Evolutionary conservation across 2,888 invertebrate genomes (phyloP).

Genomic region (Chydorus sphaericus): DNA sequence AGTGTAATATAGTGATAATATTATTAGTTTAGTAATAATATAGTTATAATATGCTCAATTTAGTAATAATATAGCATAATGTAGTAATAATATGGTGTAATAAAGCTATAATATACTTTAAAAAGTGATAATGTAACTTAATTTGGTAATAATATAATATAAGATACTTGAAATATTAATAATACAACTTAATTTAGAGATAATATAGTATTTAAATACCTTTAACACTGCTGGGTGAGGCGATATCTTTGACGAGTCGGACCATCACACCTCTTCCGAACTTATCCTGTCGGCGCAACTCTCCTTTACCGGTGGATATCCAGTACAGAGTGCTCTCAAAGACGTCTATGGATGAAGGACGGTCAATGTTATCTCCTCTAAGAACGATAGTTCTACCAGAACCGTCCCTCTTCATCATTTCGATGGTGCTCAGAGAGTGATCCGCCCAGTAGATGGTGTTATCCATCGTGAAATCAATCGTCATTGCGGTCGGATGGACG

Average conservation of each 20-base stretch:
- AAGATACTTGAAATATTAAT: neutral
- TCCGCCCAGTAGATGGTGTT: constrained; percentile 92
- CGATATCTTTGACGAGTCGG: constrained; percentile 62
- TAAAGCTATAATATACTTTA: neutral
- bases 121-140: neutral
- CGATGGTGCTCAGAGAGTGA: constrained; percentile 77
- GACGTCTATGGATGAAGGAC: constrained; percentile 77
- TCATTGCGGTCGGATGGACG: constrained; percentile 71
- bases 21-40: too few species aligned
- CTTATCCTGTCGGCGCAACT: constrained; percentile 80
- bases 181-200: neutral
- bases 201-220: constrained; percentile 30
- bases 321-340: constrained; percentile 88
- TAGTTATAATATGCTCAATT: too few species aligned
- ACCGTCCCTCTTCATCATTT: constrained; percentile 70
- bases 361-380: constrained; percentile 48
- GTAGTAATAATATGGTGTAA: constrained; percentile 3
- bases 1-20: neutral
- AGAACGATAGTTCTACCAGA: constrained; percentile 53
- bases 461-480: constrained; percentile 79
- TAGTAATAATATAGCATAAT: constrained; percentile 13
- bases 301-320: constrained; percentile 79
- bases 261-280: constrained; percentile 88
- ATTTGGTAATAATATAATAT: neutral
- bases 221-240: constrained; percentile 73